Base-by-base conservation (phyloP, 2,797 vertebrate species). In the Alouatta caraya region DNA sequence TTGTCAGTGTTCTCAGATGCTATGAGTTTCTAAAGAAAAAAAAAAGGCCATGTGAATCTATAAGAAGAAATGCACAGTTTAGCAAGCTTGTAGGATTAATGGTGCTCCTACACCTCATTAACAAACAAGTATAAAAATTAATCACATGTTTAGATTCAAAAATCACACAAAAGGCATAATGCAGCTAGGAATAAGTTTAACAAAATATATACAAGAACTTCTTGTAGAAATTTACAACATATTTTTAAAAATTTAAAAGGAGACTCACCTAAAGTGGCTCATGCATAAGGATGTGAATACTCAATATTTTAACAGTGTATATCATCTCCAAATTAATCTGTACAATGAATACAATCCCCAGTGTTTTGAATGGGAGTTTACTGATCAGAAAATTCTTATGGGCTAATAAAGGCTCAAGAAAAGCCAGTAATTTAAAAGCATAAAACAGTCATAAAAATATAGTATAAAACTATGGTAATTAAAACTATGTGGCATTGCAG, bases 391-490 rank as follows among this genome's bases (percentile, higher is more conserved):
- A 78, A 75, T 46, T 52, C 28, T 82, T 22, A 33, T 57, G 44
- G 11, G 5, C 44, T 55, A 42, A 8, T 85, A 21, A 94, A 79
- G n/a, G 2, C 13, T 88, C 21, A 67, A 75, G 52, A 86, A 67
- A 28, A 59, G 17, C 11, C 21, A 52, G 17, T 24, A n/a, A 33
- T 88, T 88, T 73, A 28, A 84, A 86, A 88, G 4, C 42, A 28
- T 82, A 80, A 95, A 79, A 64, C 48, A 90, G 5, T 80, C 13
- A 52, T 59, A 57, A 87, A 81, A 50, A 89, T 48, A 76, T n/a
- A 76, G n/a, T 70, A 83, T 88, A 37, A 96, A 97, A 93, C 81
- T 88, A 28, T 88, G 33, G 30, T 83, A 57, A 82, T 52, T 78
- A 79, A 90, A 95, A 88, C 44, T 55, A 11, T 61, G 6, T 76